Percentiles rank a stretch among this genome's conserved stretches.
Evolutionary conservation across 1,140 invertebrate species (phyloP).

Genomic region (Notospermus geniculatus): DNA sequence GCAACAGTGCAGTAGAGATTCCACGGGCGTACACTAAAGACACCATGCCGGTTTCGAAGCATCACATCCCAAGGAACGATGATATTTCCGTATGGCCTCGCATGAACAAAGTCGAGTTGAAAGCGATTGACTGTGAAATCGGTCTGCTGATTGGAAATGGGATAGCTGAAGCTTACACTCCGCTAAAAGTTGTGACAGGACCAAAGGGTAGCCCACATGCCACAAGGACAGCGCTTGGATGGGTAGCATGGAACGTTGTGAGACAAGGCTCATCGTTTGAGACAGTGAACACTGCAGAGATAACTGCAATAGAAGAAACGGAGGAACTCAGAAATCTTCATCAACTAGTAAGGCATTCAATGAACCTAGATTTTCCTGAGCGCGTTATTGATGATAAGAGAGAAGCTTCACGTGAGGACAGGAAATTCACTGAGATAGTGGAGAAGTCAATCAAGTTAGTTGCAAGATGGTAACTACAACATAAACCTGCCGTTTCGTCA

Average conservation of each 20-base stretch:
- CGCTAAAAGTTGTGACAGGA: not conserved
- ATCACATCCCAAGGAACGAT: not conserved
- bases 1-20: not conserved
- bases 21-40: not conserved
- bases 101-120: not conserved
- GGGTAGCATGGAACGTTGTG: not conserved
- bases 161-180: not conserved
- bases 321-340: constrained; percentile 2
- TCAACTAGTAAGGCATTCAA: constrained; percentile 17
- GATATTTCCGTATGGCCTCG: not conserved
- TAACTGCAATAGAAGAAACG: too few relatives aligned
- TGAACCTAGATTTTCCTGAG: constrained; percentile 23
- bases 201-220: not conserved
- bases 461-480: constrained; percentile 14
- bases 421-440: constrained; percentile 15
- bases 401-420: constrained; percentile 17
- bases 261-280: too few relatives aligned
- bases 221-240: not conserved
- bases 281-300: too few relatives aligned
- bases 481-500: constrained; percentile 17
- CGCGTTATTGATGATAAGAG: constrained; percentile 13
- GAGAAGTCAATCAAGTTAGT: constrained; percentile 14
- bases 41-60: not conserved
- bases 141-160: constrained; percentile 1
- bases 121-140: not conserved